A percentile compares a stretch with the other conserved stretches of the same genome.
Conservation (phyloP, 1,140 invertebrate species). For the Drosophila busckii region DNA sequence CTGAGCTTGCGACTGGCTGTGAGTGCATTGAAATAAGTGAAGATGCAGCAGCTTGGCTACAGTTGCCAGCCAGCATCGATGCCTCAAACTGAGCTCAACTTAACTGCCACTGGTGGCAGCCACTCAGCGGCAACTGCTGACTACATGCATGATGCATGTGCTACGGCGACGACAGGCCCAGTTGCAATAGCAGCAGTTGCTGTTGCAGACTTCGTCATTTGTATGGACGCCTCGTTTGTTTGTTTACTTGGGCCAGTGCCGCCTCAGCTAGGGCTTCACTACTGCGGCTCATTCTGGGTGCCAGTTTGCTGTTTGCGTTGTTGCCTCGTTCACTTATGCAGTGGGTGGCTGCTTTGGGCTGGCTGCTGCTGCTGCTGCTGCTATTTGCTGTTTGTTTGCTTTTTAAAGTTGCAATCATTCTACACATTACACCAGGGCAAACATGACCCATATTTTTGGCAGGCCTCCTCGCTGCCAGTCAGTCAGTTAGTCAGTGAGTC, state of each 20-base stretch:
- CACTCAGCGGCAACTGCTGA: conserved; percentile 31
- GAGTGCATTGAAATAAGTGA: conserved; percentile 44
- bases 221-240: conserved; percentile 39
- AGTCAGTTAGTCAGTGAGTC: conserved; percentile 1
- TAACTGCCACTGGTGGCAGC: conserved; percentile 34
- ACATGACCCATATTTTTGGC: conserved; percentile 68
- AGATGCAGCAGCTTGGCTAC: conserved; percentile 4
- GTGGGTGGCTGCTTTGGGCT: too few relatives aligned
- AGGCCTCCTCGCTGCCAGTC: conserved; percentile 1
- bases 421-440: conserved; percentile 73
- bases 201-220: conserved; percentile 24
- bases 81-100: conserved; percentile 16
- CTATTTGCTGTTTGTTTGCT: conserved; percentile 63
- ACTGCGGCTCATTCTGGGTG: conserved; percentile 4
- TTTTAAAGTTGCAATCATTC: conserved; percentile 77
- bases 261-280: background rate
- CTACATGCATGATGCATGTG: conserved; percentile 55
- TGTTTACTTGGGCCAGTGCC: conserved; percentile 37
- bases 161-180: conserved; percentile 24
- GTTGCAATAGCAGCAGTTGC: too few relatives aligned
- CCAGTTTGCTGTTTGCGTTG: conserved; percentile 35
- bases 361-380: background rate
- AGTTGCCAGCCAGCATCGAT: conserved; percentile 40
- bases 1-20: conserved; percentile 21
- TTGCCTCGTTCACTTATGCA: conserved; percentile 13